Evolutionary conservation across 2,797 vertebrate species (phyloP).

Genomic region (Peromyscus attwateri): DNA sequence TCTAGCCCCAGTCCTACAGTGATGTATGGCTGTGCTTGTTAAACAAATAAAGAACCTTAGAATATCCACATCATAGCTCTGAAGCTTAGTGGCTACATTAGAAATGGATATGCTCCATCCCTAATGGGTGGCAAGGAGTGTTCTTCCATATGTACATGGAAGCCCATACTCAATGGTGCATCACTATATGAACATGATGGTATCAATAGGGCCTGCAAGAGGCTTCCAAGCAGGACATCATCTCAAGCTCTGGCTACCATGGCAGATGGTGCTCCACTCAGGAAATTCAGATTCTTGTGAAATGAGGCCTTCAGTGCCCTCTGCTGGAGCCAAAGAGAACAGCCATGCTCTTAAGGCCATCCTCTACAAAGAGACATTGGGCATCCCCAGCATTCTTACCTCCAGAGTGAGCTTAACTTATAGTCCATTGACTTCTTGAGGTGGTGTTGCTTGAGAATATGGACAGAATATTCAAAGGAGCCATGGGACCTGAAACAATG

Average conservation of each 20-base stretch:
- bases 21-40: neutral
- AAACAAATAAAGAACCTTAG: neutral
- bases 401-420: no score
- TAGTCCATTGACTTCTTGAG: neutral
- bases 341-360: neutral
- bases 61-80: neutral
- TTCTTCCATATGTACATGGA: neutral
- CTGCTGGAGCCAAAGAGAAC: slow-evolving; percentile 49
- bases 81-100: neutral
- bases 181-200: rapidly evolving
- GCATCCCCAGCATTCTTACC: neutral
- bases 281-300: neutral
- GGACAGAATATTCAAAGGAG: neutral
- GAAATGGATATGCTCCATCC: neutral
- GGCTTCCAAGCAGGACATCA: rapidly evolving
- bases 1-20: neutral
- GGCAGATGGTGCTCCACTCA: neutral
- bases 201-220: neutral
- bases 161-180: neutral
- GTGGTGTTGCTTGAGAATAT: neutral
- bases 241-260: neutral
- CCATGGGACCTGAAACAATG: neutral
- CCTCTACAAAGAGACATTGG: neutral
- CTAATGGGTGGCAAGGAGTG: neutral
- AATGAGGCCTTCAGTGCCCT: slow-evolving; percentile 26